Percentiles rank a stretch among this genome's conserved stretches.
Conservation (phyloP, 2,888 invertebrate species). For the Tinea pellionella region DNA sequence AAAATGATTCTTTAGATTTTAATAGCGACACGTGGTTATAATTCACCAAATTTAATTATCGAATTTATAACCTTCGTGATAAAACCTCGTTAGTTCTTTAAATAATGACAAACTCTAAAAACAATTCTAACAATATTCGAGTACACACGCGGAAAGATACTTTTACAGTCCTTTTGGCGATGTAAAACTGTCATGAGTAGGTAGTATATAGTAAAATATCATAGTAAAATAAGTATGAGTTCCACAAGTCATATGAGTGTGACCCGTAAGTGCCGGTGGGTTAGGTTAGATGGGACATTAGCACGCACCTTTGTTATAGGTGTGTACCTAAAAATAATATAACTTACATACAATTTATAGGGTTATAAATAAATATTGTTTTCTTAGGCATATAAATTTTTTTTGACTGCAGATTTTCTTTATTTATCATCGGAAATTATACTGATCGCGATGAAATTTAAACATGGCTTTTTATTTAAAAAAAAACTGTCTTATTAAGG, state of each 20-base stretch:
- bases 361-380: neutral
- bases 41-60: neutral
- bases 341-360: neutral
- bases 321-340: neutral
- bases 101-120: neutral
- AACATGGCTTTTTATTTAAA: too few relatives aligned
- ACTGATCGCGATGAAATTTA: too few relatives aligned
- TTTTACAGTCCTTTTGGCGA: neutral
- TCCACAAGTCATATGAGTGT: constrained; percentile 25
- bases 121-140: neutral
- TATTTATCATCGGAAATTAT: too few relatives aligned
- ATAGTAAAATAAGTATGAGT: neutral
- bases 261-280: constrained; percentile 60
- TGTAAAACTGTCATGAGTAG: neutral
- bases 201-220: too few relatives aligned
- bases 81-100: neutral
- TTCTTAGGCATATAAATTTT: neutral
- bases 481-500: too few relatives aligned
- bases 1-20: neutral
- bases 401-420: too few relatives aligned
- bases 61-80: neutral
- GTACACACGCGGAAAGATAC: neutral
- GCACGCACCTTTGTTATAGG: too few relatives aligned
- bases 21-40: neutral
- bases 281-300: constrained; percentile 45